These are phyloP conservation scores for Solenopsis invicta DNA, from an alignment of 1,140 invertebrate genomes.

Conservation along the genomic window DNA sequence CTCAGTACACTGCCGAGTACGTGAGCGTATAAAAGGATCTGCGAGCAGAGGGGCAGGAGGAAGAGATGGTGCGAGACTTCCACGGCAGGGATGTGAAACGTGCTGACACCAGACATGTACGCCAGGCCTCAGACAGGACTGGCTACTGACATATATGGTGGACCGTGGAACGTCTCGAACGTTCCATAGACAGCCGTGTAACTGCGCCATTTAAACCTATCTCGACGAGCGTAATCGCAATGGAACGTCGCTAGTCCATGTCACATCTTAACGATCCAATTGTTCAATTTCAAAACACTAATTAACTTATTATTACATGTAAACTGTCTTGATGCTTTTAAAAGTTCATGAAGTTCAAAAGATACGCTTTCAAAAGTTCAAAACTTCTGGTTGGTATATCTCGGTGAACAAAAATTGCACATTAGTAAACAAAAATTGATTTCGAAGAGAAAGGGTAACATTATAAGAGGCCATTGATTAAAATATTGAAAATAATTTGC, in stretches of 20 bases:
- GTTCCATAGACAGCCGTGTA: slow-evolving; percentile 52
- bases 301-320: not conserved
- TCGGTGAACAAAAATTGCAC: no score
- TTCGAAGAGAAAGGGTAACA: no score
- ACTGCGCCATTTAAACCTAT: slow-evolving; percentile 40
- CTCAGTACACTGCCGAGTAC: not conserved
- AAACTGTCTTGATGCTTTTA: not conserved
- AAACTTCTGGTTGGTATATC: no score
- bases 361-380: no score
- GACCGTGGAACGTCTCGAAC: slow-evolving; percentile 76
- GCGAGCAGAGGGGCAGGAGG: not conserved
- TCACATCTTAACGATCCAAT: not conserved
- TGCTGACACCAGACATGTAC: slow-evolving; percentile 21
- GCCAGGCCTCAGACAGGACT: slow-evolving; percentile 47
- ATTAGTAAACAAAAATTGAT: no score
- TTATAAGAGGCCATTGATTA: no score
- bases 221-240: slow-evolving; percentile 30
- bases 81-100: slow-evolving; percentile 39
- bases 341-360: no score
- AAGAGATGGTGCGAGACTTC: slow-evolving; percentile 38
- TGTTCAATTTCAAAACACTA: not conserved
- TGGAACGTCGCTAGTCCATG: not conserved
- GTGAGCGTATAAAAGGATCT: slow-evolving; percentile 3
- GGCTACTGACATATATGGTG: slow-evolving; percentile 54
- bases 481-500: no score